phyloP scores from a whole-genome alignment of 2,113 vertebrate species.

The Leucosticte australis region DNA sequence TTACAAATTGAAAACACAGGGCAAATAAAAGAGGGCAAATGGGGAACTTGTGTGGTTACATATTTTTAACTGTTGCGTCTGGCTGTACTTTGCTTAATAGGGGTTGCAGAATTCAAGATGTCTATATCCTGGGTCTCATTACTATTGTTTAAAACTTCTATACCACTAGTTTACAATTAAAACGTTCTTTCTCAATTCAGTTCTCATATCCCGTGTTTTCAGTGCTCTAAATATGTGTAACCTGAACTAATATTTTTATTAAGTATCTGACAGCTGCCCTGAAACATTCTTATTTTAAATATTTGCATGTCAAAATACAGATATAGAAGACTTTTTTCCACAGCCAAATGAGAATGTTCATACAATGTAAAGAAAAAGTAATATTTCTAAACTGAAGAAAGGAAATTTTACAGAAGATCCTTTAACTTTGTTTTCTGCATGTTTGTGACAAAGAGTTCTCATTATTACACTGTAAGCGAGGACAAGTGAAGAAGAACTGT shows the following conservation, averaged over 20 bases:
- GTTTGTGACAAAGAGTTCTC: not conserved
- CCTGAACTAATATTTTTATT: slow-evolving; percentile 44
- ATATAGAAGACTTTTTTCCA: not conserved
- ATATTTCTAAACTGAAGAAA: not conserved
- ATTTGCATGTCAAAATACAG: slow-evolving; percentile 26
- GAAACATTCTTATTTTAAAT: slow-evolving; percentile 17
- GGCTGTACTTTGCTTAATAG: slow-evolving; percentile 50
- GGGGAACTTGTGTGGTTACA: slow-evolving; percentile 57
- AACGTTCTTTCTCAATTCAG: not conserved
- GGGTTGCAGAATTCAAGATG: slow-evolving; percentile 55
- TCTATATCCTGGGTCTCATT: slow-evolving; percentile 52
- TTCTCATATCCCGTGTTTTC: slow-evolving; percentile 16
- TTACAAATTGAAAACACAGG: slow-evolving; percentile 68
- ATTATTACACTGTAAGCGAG: not conserved
- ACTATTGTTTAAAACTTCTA: slow-evolving; percentile 57
- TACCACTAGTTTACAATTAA: slow-evolving; percentile 34
- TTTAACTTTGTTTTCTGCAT: not conserved
- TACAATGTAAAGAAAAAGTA: not conserved
- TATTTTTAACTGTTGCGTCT: slow-evolving; percentile 64
- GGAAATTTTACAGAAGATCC: not conserved
- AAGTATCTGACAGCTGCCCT: not conserved
- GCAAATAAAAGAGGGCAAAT: slow-evolving; percentile 68
- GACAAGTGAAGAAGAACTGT: not conserved
- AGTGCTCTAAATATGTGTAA: not conserved
- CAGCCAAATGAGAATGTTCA: not conserved